Percentiles rank a stretch among this genome's conserved stretches.
These are phyloP conservation scores for Tapirus terrestris DNA, from an alignment of 2,113 vertebrate species.

Conservation along the genomic window DNA sequence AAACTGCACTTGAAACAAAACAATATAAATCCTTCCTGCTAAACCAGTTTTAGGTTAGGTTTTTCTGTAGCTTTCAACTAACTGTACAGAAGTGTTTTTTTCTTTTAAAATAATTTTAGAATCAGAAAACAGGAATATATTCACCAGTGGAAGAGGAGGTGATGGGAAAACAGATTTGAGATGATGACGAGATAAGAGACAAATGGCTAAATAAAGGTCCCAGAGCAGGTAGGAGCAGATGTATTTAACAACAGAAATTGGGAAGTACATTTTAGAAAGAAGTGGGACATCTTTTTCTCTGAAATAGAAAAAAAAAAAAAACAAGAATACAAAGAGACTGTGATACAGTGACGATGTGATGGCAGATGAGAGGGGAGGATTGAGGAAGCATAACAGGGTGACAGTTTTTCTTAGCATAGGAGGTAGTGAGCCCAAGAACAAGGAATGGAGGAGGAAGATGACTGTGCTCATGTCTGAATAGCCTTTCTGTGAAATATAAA, in stretches of 20 bases:
- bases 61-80: background rate
- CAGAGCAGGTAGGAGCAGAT: background rate
- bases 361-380: no score
- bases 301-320: background rate
- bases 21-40: background rate
- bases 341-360: background rate
- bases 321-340: background rate
- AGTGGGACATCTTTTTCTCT: conserved; percentile 19
- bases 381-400: background rate
- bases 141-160: background rate
- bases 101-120: conserved; percentile 51
- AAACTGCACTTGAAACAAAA: background rate
- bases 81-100: background rate
- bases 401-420: background rate
- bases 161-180: background rate
- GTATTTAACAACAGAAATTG: background rate
- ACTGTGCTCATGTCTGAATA: background rate
- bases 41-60: background rate
- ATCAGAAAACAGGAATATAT: background rate
- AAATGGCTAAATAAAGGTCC: conserved; percentile 45
- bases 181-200: background rate
- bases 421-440: background rate
- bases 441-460: background rate
- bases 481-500: background rate
- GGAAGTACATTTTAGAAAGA: background rate